Evolutionary conservation across 2,888 invertebrate genomes (phyloP).

Genomic region (Drosophila paranaensis): DNA sequence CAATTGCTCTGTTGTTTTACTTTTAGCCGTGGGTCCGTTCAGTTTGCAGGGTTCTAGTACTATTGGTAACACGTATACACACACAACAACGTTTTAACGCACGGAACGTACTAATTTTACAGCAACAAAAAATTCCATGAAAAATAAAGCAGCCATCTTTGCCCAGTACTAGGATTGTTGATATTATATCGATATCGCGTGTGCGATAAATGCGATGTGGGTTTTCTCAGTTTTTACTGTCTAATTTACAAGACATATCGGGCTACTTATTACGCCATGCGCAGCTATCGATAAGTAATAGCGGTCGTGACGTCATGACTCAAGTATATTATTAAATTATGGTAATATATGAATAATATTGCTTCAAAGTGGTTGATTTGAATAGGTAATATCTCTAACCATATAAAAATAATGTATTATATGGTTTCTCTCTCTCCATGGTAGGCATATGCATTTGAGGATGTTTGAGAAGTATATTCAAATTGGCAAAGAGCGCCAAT

Average conservation of each 20-base stretch:
- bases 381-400: too few species aligned
- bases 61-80: conserved; percentile 35
- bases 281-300: conserved; percentile 22
- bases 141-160: conserved; percentile 64
- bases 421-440: too few species aligned
- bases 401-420: too few species aligned
- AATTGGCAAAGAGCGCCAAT: background rate
- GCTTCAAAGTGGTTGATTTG: background rate
- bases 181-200: conserved; percentile 45
- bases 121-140: conserved; percentile 63
- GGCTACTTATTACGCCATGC: background rate
- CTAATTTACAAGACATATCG: conserved; percentile 30
- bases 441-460: too few species aligned
- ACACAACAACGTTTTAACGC: conserved; percentile 46
- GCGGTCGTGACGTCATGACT: background rate
- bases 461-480: background rate
- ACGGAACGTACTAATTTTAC: conserved; percentile 43
- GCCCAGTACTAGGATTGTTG: conserved; percentile 56
- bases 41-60: conserved; percentile 9
- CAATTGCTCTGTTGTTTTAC: conserved; percentile 23
- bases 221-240: background rate
- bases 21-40: conserved; percentile 10
- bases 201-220: conserved; percentile 16
- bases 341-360: background rate
- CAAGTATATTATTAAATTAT: background rate